Conservation (phyloP, 1,140 invertebrate species). For the Uloborus diversus region DNA sequence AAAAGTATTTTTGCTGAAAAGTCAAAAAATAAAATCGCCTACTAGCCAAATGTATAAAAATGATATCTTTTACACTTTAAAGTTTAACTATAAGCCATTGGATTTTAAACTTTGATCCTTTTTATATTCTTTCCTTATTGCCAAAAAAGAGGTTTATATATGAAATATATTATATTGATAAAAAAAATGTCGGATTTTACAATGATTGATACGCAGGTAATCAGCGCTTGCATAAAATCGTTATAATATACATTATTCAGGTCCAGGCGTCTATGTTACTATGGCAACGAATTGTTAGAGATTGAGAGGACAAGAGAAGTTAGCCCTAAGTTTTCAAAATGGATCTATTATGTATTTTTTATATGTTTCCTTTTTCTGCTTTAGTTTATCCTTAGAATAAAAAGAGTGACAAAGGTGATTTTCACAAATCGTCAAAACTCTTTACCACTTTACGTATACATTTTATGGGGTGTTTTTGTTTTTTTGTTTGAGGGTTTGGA, state of each 20-base stretch:
- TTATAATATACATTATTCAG: slow-evolving; percentile 56
- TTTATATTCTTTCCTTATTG: slow-evolving; percentile 40
- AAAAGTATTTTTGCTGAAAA: no score
- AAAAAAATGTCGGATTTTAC: slow-evolving; percentile 54
- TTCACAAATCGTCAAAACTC: slow-evolving; percentile 33
- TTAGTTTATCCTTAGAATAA: slow-evolving; percentile 12
- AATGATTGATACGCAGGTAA: slow-evolving; percentile 52
- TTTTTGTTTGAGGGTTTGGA: neutral
- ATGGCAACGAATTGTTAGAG: slow-evolving; percentile 48
- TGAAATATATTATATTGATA: slow-evolving; percentile 42
- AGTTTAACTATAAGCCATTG: slow-evolving; percentile 23
- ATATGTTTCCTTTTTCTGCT: slow-evolving; percentile 22
- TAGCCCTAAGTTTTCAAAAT: slow-evolving; percentile 49
- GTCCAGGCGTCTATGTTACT: slow-evolving; percentile 42
- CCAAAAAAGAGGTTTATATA: slow-evolving; percentile 34
- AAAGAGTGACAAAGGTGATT: slow-evolving; percentile 27
- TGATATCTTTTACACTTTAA: neutral
- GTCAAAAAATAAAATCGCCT: neutral
- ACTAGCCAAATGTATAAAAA: neutral
- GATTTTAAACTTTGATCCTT: slow-evolving; percentile 19
- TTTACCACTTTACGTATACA: slow-evolving; percentile 11
- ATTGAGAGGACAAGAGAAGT: slow-evolving; percentile 51
- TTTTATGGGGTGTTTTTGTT: neutral
- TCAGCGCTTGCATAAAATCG: slow-evolving; percentile 52
- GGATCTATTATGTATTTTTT: slow-evolving; percentile 54